Conservation (phyloP, 2,888 invertebrate species). For the Conistra vaccinii region DNA sequence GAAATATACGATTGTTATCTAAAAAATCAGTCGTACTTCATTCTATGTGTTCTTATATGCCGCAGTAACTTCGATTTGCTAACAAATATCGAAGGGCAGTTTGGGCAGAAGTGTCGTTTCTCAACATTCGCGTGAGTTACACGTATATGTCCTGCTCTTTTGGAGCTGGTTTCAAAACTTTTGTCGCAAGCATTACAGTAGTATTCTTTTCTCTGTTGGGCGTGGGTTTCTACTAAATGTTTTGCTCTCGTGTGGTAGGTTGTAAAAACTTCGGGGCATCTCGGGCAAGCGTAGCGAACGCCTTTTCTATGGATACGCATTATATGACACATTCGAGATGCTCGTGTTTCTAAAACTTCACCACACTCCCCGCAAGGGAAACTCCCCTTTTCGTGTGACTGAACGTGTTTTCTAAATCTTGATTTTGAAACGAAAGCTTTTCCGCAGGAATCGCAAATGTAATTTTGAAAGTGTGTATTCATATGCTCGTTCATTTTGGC, state of each 20-base stretch:
- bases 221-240: conserved; percentile 82
- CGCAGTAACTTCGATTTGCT: conserved; percentile 77
- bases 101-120: conserved; percentile 74
- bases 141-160: conserved; percentile 79
- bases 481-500: conserved; percentile 85
- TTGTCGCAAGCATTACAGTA: conserved; percentile 78
- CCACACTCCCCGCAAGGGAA: conserved; percentile 84
- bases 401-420: conserved; percentile 83
- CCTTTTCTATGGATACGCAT: conserved; percentile 81
- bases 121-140: conserved; percentile 74
- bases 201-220: conserved; percentile 76
- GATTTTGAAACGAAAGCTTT: conserved; percentile 85
- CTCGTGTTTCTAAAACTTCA: conserved; percentile 79
- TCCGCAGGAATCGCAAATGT: conserved; percentile 85
- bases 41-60: conserved; percentile 76
- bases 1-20: conserved; percentile 61
- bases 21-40: conserved; percentile 55
- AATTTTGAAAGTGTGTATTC: conserved; percentile 85
- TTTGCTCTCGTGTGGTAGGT: conserved; percentile 82
- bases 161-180: conserved; percentile 80
- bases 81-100: conserved; percentile 76
- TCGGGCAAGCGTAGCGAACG: conserved; percentile 82
- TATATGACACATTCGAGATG: conserved; percentile 81
- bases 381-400: conserved; percentile 81
- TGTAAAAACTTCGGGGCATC: conserved; percentile 83